phyloP scores from a whole-genome alignment of 2,888 invertebrate genomes.

The Dichetophora obliterata region DNA sequence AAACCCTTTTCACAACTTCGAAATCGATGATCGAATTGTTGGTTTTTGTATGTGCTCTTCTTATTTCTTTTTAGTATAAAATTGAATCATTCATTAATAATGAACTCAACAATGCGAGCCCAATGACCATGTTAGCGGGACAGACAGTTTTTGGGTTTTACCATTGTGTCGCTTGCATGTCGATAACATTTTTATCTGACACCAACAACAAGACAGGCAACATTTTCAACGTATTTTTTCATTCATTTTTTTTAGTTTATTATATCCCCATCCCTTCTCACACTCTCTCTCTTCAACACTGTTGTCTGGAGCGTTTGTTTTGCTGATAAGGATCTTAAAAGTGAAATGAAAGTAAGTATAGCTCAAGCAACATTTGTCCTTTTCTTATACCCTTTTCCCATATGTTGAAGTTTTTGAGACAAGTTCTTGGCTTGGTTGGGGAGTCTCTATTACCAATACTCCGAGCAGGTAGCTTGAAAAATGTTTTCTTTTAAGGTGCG shows the following conservation, averaged over 20 bases:
- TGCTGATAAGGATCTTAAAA: background rate
- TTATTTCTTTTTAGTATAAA: constrained; percentile 38
- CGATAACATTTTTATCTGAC: constrained; percentile 27
- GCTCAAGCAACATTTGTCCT: background rate
- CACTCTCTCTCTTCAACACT: background rate
- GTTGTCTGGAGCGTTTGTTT: background rate
- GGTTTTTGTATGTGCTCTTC: constrained; percentile 22
- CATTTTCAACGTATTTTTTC: constrained; percentile 1
- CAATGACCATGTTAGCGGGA: constrained; percentile 29
- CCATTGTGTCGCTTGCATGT: constrained; percentile 12
- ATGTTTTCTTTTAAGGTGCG: background rate
- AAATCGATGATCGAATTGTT: constrained; percentile 13
- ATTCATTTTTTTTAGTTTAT: background rate
- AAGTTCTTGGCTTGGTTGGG: background rate
- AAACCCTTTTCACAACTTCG: constrained; percentile 19
- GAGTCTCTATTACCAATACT: background rate
- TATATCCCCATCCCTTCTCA: background rate
- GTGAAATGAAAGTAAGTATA: background rate
- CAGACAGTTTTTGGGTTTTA: constrained; percentile 4
- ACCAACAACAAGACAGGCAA: constrained; percentile 26
- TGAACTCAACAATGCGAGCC: constrained; percentile 46
- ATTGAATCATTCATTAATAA: constrained; percentile 47
- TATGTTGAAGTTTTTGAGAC: background rate
- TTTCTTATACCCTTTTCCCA: background rate
- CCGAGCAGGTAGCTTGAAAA: constrained; percentile 18